Conservation (phyloP, 2,888 invertebrate species). For the Tanypteryx hageni region DNA sequence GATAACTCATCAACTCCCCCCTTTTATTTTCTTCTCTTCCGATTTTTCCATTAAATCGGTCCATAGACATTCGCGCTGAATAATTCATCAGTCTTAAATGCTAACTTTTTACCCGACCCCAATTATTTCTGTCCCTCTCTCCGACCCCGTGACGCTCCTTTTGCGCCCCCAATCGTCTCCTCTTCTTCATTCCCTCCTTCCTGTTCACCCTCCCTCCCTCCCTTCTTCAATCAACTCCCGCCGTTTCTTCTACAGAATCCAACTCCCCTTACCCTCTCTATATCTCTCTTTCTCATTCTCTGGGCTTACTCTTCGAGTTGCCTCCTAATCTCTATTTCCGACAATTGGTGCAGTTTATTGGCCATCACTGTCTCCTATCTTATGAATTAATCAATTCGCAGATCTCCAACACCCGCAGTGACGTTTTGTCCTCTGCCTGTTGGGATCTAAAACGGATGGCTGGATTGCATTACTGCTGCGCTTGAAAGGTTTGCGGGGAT, state of each 20-base stretch:
- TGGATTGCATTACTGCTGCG: too few relatives aligned
- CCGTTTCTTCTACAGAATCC: background rate
- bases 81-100: too few relatives aligned
- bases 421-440: too few relatives aligned
- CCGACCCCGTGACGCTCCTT: background rate
- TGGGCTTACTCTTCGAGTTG: background rate
- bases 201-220: background rate
- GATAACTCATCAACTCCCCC: too few relatives aligned
- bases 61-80: too few relatives aligned
- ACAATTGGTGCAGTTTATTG: constrained; percentile 39
- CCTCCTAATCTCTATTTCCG: background rate
- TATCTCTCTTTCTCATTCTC: constrained; percentile 10
- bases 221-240: background rate
- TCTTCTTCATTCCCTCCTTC: background rate
- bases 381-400: constrained; percentile 49
- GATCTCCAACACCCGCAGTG: too few relatives aligned
- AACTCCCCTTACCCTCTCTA: background rate
- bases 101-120: too few relatives aligned
- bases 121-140: background rate
- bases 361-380: constrained; percentile 40
- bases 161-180: too few relatives aligned
- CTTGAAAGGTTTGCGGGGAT: too few relatives aligned
- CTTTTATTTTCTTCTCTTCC: too few relatives aligned
- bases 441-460: too few relatives aligned
- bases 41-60: too few relatives aligned